phyloP scores from a whole-genome alignment of 2,888 invertebrate species.

The Harmothoe impar region DNA sequence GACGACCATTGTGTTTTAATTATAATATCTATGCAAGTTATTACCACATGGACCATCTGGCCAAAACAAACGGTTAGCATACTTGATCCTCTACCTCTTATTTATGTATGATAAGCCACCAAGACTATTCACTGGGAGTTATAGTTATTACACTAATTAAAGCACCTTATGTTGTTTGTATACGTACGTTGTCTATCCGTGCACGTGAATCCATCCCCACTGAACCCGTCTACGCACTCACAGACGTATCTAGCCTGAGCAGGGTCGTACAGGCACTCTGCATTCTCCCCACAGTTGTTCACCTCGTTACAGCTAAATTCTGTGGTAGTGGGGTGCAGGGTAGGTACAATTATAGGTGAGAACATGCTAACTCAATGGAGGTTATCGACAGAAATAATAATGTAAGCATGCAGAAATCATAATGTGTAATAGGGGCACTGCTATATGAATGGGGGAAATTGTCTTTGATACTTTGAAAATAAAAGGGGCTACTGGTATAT shows the following conservation, averaged over 20 bases:
- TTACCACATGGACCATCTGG: too few relatives aligned
- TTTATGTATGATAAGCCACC: too few relatives aligned
- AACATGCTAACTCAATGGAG: constrained; percentile 30
- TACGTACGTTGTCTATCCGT: constrained; percentile 71
- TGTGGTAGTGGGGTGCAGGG: constrained; percentile 67
- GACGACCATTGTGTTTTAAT: too few relatives aligned
- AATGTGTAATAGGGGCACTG: background rate
- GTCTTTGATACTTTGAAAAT: too few relatives aligned
- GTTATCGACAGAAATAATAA: background rate
- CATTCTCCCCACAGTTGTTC: constrained; percentile 80
- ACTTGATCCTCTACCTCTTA: too few relatives aligned
- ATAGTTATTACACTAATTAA: too few relatives aligned
- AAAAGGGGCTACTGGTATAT: too few relatives aligned
- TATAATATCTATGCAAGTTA: too few relatives aligned
- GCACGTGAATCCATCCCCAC: constrained; percentile 81
- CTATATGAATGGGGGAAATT: too few relatives aligned
- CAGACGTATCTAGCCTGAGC: constrained; percentile 75
- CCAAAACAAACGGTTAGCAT: too few relatives aligned
- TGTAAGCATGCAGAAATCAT: background rate
- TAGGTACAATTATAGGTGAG: background rate
- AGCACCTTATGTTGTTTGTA: too few relatives aligned
- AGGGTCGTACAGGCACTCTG: constrained; percentile 80
- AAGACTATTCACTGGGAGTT: too few relatives aligned
- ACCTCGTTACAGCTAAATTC: constrained; percentile 80
- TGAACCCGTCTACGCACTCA: constrained; percentile 81